phyloP scores from a whole-genome alignment of 1,140 invertebrate species.

The Calephelis virginiensis region DNA sequence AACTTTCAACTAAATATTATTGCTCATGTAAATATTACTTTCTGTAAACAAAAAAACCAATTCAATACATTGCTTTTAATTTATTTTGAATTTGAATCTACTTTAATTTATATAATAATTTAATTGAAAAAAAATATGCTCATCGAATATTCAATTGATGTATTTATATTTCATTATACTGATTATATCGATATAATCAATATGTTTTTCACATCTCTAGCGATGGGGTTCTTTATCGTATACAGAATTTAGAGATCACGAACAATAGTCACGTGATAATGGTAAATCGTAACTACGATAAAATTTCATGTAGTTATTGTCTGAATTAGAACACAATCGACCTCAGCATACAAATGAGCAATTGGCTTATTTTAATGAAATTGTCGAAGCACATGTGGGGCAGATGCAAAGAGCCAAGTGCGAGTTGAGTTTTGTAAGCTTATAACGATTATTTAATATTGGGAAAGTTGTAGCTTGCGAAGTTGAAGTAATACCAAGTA shows the following conservation, averaged over 20 bases:
- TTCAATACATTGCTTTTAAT: no score
- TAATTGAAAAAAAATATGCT: no score
- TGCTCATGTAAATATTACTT: no score
- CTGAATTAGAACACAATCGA: slow-evolving; percentile 30
- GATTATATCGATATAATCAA: slow-evolving; percentile 20
- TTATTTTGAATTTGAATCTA: no score
- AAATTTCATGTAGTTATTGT: slow-evolving; percentile 30
- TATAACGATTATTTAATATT: neutral
- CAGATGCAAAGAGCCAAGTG: neutral
- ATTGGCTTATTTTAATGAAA: slow-evolving; percentile 16
- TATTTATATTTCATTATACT: neutral
- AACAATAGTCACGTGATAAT: slow-evolving; percentile 50
- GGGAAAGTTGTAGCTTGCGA: no score
- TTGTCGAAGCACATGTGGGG: neutral
- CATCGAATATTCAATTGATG: no score
- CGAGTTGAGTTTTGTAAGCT: neutral
- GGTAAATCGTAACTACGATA: slow-evolving; percentile 38
- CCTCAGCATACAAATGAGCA: slow-evolving; percentile 10
- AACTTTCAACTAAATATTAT: no score
- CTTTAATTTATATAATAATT: no score
- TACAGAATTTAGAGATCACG: slow-evolving; percentile 43
- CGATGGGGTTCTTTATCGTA: slow-evolving; percentile 9
- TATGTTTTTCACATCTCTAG: slow-evolving; percentile 22
- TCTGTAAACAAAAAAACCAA: no score
- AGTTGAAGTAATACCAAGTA: no score